Evolutionary conservation across 2,113 vertebrate species (phyloP).

Genomic region (Elaphurus davidianus): DNA sequence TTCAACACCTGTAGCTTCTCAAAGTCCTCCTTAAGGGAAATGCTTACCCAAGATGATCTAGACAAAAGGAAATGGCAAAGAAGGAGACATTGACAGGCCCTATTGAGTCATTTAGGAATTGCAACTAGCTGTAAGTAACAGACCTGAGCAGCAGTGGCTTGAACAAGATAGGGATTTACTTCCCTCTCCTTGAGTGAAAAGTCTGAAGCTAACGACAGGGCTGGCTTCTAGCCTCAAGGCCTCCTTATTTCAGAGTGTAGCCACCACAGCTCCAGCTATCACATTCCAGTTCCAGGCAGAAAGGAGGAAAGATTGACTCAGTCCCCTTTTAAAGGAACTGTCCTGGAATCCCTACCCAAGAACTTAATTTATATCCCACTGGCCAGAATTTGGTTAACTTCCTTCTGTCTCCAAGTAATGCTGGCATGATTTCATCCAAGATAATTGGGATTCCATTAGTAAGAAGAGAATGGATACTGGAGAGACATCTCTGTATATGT

Average conservation of each 20-base stretch:
- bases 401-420: background rate
- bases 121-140: background rate
- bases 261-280: background rate
- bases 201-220: background rate
- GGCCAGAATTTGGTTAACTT: background rate
- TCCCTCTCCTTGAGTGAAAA: background rate
- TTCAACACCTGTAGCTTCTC: background rate
- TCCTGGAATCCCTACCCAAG: background rate
- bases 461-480: background rate
- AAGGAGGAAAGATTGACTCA: background rate
- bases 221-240: background rate
- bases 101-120: background rate
- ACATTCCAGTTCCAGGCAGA: background rate
- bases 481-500: background rate
- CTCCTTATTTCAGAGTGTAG: background rate
- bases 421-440: background rate
- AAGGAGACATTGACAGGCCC: background rate
- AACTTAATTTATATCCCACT: background rate
- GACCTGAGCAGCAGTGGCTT: background rate
- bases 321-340: background rate
- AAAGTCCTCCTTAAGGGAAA: background rate
- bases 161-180: background rate
- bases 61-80: background rate
- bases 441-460: background rate
- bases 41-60: background rate